Evolutionary conservation across 2,888 invertebrate genomes (phyloP), one percentile per base, ranked within the genome.

Genomic region (Leucoma salicis): DNA sequence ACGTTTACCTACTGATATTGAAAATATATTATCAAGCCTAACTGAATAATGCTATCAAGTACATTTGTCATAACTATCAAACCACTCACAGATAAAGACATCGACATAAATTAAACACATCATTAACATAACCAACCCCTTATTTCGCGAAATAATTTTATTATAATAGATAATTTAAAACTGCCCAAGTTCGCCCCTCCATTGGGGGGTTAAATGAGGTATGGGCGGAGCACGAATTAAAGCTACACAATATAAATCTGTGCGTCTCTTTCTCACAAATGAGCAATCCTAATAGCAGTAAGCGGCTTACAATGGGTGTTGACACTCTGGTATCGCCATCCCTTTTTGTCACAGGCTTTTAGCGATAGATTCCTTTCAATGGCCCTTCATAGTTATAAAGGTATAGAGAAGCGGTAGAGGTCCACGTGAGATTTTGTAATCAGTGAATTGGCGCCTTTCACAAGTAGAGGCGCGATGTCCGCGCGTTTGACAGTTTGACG

Each of bases 81-180:
- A 43, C 46, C 55, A 53, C 47, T 53, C 59, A 53, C 55, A 71
- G 66, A 64, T 63, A 70, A 74, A 79, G 74, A 76, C 70, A 79
- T 80, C 70, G 71, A 71, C 75, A 76, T 78, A 83, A 83, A 87
- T 85, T 82, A 83, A 85, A 83, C 80, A 82, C 81, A 82, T 86
- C 81, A 86, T 89, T 85, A 86, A 74, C 81, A 82, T 80, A 86
- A 81, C 82, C 86, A 86, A 88, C 85, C 88, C 86, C 87, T 87
- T 87, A 88, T 86, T 87, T 86, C 72, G 73, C 73, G 71, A 85
- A 88, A 88, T 87, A 84, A 88, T 88, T 88, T 88, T 87, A 87
- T 87, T 86, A 86, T 85, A 88, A 88, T 86, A 84, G 87, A 87
- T 87, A 88, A 88, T 86, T 89, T 88, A 84, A 88, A 88, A 87